Base-by-base conservation (phyloP, 2,113 vertebrate species). In the Tautogolabrus adspersus region DNA sequence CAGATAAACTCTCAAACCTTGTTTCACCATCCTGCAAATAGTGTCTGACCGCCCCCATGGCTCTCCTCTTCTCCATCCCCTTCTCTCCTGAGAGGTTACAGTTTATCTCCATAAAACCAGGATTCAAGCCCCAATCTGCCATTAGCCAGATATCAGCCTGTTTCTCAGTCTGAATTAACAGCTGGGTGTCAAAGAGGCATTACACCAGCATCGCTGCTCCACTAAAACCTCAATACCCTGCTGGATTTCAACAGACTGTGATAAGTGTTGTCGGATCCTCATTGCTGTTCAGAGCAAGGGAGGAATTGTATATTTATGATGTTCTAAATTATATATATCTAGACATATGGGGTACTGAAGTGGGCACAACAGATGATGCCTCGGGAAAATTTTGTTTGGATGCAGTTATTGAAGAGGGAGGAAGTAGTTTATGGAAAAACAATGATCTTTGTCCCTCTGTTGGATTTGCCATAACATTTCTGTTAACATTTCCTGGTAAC, bases 221-320 rank as follows among this genome's bases (percentile, higher is more conserved):
- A 61, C 65, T 87, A 72, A 88, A 87, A 87, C 86, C 84, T 81
- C 79, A 44, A 15, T 78, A 52, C 63, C 64, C 74, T 59, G 59
- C 64, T 67, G 73, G 77, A 89, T 91, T 87, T 72, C 65, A 72
- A 74, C 80, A 82, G 82, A 74, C 83, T 82, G 66, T 26, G 44
- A 58, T 74, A 63, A 69, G 75, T 70, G 68, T 79, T 52, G 72
- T 56, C 62, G 76, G 64, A 82, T 68, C 59, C 68, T 69, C 62
- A n/a, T 76, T 66, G 61, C 63, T 78, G 77, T 68, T 83, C 54
- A 65, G 79, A 80, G 72, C 79, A 80, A 71, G 77, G 62, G 38
- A 75, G 52, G 22, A 49, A 92, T 89, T 90, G 81, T 87, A 80
- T 90, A 92, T 93, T 93, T 83, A 93, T 92, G 85, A 90, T 82